A percentile compares a stretch with the other conserved stretches of the same genome.
These are phyloP conservation scores for Musca domestica DNA, from an alignment of 1,140 invertebrate species.

Conservation along the genomic window DNA sequence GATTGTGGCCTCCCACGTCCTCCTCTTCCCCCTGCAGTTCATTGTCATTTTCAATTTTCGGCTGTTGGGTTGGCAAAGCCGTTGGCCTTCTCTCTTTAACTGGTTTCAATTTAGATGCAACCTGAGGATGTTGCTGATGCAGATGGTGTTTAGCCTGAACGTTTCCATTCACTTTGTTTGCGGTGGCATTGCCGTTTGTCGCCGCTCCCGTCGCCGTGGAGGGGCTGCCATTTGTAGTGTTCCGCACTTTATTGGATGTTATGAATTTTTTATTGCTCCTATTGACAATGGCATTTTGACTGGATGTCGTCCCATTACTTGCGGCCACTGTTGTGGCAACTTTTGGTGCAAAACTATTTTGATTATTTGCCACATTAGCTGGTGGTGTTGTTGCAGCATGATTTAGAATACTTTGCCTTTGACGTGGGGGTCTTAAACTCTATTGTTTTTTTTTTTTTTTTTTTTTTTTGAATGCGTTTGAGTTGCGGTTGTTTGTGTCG, in stretches of 20 bases:
- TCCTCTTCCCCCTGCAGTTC: not conserved
- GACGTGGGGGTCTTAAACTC: not conserved
- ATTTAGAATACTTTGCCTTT: slow-evolving; percentile 7
- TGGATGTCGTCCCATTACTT: slow-evolving; percentile 1
- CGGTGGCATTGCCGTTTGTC: slow-evolving; percentile 14
- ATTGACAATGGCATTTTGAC: not conserved
- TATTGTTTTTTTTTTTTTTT: too few relatives aligned
- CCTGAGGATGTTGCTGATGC: not conserved
- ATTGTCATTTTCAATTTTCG: slow-evolving; percentile 30
- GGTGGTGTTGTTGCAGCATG: slow-evolving; percentile 1
- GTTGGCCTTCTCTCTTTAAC: slow-evolving; percentile 49
- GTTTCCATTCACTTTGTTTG: slow-evolving; percentile 17
- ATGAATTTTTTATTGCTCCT: slow-evolving; percentile 20
- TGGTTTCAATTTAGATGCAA: slow-evolving; percentile 41
- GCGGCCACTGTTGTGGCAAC: slow-evolving; percentile 18
- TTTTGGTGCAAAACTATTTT: slow-evolving; percentile 26
- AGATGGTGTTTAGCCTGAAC: slow-evolving; percentile 13
- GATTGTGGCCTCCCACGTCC: not conserved
- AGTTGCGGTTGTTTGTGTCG: not conserved
- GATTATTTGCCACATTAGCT: not conserved
- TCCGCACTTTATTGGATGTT: not conserved
- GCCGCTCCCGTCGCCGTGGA: not conserved
- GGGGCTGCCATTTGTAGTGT: too few relatives aligned
- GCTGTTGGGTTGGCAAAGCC: slow-evolving; percentile 43
- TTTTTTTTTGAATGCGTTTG: too few relatives aligned